Conservation (phyloP, 1,140 invertebrate species). For the Diachasma alloeum region DNA sequence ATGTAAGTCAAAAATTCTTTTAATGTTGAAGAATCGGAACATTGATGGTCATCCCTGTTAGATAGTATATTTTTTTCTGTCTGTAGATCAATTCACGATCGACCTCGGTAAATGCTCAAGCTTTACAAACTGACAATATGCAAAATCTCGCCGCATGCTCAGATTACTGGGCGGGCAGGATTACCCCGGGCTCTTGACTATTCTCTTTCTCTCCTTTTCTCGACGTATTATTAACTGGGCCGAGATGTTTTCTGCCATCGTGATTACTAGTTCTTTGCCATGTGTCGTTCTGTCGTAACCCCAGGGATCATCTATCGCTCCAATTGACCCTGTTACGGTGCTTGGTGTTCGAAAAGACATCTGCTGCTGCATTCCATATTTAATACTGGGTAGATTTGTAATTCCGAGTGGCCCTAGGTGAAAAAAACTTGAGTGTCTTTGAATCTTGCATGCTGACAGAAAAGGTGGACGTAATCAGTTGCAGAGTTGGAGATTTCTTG, state of each 20-base stretch:
- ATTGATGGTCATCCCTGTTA: no score
- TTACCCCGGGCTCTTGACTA: no score
- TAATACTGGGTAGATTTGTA: neutral
- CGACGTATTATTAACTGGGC: neutral
- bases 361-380: neutral
- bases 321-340: constrained; percentile 11
- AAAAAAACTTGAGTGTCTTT: neutral
- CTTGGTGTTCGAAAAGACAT: neutral
- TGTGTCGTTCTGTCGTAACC: neutral
- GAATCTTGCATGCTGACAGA: no score
- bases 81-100: no score
- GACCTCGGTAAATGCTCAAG: neutral
- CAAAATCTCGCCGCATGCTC: neutral
- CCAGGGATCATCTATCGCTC: neutral
- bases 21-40: no score
- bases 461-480: no score
- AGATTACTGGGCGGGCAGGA: no score
- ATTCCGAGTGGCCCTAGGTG: neutral
- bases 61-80: no score
- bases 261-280: neutral
- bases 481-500: no score
- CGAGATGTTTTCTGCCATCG: neutral
- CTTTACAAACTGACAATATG: neutral
- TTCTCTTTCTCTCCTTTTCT: neutral
- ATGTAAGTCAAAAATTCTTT: no score